Evolutionary conservation across 2,888 invertebrate genomes (phyloP).

Genomic region (Nymphalis urticae): DNA sequence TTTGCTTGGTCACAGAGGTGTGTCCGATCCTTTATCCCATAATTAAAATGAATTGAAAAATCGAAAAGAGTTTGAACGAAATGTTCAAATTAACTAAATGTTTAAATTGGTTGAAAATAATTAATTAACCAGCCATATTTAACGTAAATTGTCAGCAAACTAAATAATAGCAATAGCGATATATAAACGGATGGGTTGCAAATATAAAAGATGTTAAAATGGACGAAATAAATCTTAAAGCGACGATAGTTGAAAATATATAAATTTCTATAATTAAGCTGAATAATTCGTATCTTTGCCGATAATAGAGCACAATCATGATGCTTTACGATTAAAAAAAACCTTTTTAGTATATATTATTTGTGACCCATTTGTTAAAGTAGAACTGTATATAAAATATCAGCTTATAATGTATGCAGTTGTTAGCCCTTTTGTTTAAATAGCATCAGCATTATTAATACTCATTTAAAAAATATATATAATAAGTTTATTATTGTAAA

Average conservation of each 20-base stretch:
- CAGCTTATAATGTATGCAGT: conserved; percentile 3
- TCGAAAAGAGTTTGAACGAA: conserved; percentile 17
- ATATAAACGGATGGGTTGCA: conserved; percentile 23
- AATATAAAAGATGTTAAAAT: background rate
- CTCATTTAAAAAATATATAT: background rate
- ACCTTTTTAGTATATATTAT: background rate
- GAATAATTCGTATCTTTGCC: too few relatives aligned
- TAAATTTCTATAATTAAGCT: background rate
- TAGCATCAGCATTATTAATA: background rate
- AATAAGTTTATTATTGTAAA: background rate
- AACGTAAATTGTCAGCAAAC: conserved; percentile 25
- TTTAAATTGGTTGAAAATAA: conserved; percentile 6
- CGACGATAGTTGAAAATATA: too few relatives aligned
- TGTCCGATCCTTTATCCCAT: background rate
- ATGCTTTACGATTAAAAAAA: too few relatives aligned
- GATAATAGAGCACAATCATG: too few relatives aligned
- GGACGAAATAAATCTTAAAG: too few relatives aligned
- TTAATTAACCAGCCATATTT: conserved; percentile 16
- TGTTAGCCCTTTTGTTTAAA: background rate
- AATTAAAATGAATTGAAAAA: background rate
- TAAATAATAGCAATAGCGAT: conserved; percentile 19
- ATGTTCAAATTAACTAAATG: background rate
- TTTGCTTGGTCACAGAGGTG: background rate
- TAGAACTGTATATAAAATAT: conserved; percentile 23
- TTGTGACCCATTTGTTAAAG: conserved; percentile 28